Conservation (phyloP, 1,140 invertebrate genomes). For the Platyscapa corneri region DNA sequence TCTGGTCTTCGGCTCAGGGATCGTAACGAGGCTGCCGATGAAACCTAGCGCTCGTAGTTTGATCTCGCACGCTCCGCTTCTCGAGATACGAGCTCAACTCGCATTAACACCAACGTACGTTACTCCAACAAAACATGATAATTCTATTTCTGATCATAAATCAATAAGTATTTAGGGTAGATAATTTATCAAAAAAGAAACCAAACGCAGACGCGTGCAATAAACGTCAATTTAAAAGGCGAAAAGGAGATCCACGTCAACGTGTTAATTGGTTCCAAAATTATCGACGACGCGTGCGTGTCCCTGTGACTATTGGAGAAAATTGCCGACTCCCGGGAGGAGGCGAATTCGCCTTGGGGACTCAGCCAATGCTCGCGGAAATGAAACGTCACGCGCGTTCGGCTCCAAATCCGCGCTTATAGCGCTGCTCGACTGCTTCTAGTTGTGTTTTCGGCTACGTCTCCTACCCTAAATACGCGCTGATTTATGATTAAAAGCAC, state of each 20-base stretch:
- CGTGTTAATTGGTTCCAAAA: background rate
- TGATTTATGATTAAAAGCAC: background rate
- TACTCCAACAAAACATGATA: constrained; percentile 14
- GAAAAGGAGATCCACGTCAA: background rate
- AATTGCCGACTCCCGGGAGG: too few species aligned
- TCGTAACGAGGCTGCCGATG: background rate
- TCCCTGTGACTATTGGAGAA: too few species aligned
- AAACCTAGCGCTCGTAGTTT: background rate
- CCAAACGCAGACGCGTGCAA: background rate
- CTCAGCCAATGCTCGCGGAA: background rate
- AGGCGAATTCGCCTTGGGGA: too few species aligned
- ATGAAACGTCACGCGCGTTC: background rate
- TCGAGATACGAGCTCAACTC: background rate
- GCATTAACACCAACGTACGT: background rate
- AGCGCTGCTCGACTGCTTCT: background rate
- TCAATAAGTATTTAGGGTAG: constrained; percentile 13
- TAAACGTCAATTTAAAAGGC: background rate
- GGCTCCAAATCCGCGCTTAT: too few species aligned
- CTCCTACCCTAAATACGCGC: background rate
- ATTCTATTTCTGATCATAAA: constrained; percentile 13
- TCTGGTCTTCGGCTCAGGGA: background rate
- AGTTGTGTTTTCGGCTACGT: background rate
- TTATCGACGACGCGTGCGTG: too few species aligned
- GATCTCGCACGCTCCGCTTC: background rate
- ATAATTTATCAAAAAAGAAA: background rate